Evolutionary conservation across 2,113 vertebrate genomes (phyloP), one percentile per base, ranked within the genome.

Genomic region (Poeciliopsis retropinna): DNA sequence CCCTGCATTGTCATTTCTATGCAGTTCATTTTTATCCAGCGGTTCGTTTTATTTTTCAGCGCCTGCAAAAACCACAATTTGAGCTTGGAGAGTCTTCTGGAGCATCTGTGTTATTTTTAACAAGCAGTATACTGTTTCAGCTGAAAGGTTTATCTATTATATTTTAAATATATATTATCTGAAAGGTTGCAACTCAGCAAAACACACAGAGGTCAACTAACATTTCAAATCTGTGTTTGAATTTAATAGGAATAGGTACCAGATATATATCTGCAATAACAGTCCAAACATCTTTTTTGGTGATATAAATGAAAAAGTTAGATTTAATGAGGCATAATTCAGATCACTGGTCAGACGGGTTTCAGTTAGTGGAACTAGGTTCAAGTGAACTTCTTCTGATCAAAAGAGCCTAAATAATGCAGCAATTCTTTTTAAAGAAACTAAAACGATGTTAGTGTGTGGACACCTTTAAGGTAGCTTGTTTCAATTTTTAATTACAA

Each of bases 71-170:
- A 78, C 72, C 72, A 47, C 54, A 54, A 15, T 85, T 82, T 80
- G 34, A 66, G 57, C 41, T 54, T 30, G 0, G 11, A 57, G 67
- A 79, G 71, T 70, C 67, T 73, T 68, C 28, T 7, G 4, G 32
- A 60, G 73, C 75, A 73, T 85, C 64, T 34, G 51, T 71, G 78
- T 79, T 70, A 82, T 89, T 90, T 89, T 86, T 82, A 89, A 86
- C 79, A 88, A 81, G 82, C 81, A 64, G 70, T 54, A 51, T 79
- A 62, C 71, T 84, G 74, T 71, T 71, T 78, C 87, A 73, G 78
- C 78, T 67, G 7, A 81, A 83, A 78, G 70, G 84, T 87, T 83
- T 80, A 81, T 83, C 57, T 80, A 70, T 66, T 34, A 70, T 73
- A 74, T 64, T 72, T 73, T 28, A 30, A 64, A 86, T 82, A 78